Evolutionary conservation across 1,140 invertebrate species (phyloP).

Genomic region (Gryllus bimaculatus): DNA sequence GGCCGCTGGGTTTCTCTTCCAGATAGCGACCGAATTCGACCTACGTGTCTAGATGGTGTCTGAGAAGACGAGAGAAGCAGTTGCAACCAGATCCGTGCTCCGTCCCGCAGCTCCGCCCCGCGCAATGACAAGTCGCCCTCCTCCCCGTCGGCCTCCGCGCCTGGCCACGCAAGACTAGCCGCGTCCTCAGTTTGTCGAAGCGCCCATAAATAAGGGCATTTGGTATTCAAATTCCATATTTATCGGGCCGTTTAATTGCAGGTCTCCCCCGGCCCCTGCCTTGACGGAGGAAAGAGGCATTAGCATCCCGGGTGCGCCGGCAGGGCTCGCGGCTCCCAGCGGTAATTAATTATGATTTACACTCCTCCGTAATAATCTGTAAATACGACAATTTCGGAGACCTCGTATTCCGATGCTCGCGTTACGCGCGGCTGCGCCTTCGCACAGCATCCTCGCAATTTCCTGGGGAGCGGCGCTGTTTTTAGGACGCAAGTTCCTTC

Average conservation of each 20-base stretch:
- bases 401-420: neutral
- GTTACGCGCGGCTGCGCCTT: neutral
- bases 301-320: neutral
- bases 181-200: neutral
- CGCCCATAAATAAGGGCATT: neutral
- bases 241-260: neutral
- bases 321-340: neutral
- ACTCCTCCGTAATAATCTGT: neutral
- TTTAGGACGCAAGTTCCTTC: neutral
- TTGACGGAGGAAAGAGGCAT: neutral
- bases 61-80: no score
- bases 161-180: no score
- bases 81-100: no score
- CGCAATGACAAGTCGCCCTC: no score
- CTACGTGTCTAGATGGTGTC: no score
- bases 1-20: no score
- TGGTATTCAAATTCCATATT: conserved; percentile 1
- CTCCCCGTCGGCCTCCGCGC: no score
- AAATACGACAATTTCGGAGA: neutral
- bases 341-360: neutral
- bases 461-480: neutral
- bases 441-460: neutral
- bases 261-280: neutral
- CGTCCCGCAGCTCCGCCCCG: no score
- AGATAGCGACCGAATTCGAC: no score